A percentile compares a stretch with the other conserved stretches of the same genome.
Evolutionary conservation across 2,797 vertebrate species (phyloP).

Genomic region (Sebastes melanostomus): DNA sequence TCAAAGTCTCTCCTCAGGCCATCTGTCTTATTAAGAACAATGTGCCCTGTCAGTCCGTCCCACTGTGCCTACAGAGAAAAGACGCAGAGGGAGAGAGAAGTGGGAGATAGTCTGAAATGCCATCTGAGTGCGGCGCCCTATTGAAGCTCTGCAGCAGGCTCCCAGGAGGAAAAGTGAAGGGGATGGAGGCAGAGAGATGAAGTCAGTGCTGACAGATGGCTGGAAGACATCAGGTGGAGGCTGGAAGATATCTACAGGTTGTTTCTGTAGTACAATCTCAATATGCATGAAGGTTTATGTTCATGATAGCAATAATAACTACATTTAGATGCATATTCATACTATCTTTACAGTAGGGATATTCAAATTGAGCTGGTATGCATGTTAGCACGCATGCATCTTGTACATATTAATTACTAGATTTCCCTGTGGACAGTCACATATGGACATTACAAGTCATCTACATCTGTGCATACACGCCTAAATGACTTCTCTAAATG

Average conservation of each 20-base stretch:
- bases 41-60: constrained; percentile 95
- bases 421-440: background rate
- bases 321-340: background rate
- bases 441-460: background rate
- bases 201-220: background rate
- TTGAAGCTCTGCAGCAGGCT: constrained; percentile 8
- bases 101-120: constrained; percentile 14
- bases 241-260: background rate
- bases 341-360: background rate
- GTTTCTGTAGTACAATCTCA: background rate
- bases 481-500: background rate
- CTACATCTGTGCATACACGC: background rate
- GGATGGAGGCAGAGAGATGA: background rate
- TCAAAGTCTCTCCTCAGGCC: constrained; percentile 96
- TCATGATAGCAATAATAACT: background rate
- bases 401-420: background rate
- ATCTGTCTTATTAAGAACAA: constrained; percentile 96
- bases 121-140: background rate
- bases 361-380: background rate
- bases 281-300: background rate
- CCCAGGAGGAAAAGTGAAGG: constrained; percentile 8
- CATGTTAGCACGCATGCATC: background rate
- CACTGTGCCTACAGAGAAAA: constrained; percentile 86
- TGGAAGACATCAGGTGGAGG: background rate
- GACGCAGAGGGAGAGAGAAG: constrained; percentile 16